Evolutionary conservation across 2,113 vertebrate species (phyloP).

Genomic region (Cinclus mexicanus): DNA sequence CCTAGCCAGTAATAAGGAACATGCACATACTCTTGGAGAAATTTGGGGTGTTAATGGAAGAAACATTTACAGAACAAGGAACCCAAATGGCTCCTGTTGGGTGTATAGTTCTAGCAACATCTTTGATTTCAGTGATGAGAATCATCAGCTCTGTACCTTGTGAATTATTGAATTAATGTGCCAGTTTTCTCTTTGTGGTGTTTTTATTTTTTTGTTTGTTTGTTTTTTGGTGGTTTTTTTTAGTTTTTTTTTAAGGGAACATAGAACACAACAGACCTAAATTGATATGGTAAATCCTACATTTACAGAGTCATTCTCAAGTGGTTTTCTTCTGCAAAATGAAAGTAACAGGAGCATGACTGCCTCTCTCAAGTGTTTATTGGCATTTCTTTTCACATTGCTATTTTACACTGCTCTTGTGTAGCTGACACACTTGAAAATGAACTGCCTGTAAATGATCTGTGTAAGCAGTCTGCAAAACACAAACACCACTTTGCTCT

Average conservation of each 20-base stretch:
- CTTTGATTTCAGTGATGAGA: not conserved
- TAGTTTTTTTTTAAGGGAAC: not conserved
- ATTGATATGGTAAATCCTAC: not conserved
- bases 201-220: not conserved
- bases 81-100: not conserved
- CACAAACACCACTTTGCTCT: not conserved
- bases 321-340: not conserved
- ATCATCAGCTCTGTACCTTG: not conserved
- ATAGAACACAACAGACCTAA: not conserved
- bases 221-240: no score
- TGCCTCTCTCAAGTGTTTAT: not conserved
- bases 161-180: not conserved
- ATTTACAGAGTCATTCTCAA: not conserved
- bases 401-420: not conserved
- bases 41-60: not conserved
- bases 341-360: not conserved
- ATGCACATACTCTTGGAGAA: not conserved
- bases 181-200: not conserved
- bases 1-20: not conserved
- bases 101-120: not conserved
- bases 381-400: not conserved
- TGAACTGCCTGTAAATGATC: not conserved
- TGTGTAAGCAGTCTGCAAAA: not conserved
- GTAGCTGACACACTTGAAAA: constrained; percentile 11
- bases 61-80: not conserved